Evolutionary conservation across 2,888 invertebrate genomes (phyloP).

Genomic region (Gari tellinella): DNA sequence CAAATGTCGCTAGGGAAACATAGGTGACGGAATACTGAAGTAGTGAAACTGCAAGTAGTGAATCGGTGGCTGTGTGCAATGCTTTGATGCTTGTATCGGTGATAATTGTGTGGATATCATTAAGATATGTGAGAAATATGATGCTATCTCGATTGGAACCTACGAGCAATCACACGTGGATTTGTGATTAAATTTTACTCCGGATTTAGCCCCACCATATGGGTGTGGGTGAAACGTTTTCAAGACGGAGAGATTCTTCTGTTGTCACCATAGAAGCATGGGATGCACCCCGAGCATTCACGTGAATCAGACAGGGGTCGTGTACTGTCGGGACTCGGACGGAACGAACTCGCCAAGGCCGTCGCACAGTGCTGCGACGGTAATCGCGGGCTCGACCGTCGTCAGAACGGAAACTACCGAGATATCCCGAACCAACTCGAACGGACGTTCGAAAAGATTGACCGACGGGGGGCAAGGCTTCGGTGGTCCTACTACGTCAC

Average conservation of each 20-base stretch:
- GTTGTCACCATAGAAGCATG: slow-evolving; percentile 67
- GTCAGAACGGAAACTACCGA: slow-evolving; percentile 56
- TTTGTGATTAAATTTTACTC: too few relatives aligned
- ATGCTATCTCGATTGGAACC: too few relatives aligned
- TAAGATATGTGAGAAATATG: too few relatives aligned
- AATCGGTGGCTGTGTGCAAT: too few relatives aligned
- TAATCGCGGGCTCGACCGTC: slow-evolving; percentile 55
- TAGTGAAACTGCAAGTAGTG: too few relatives aligned
- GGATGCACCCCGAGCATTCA: slow-evolving; percentile 83
- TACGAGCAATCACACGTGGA: too few relatives aligned
- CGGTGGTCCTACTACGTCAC: slow-evolving; percentile 4
- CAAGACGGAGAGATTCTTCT: slow-evolving; percentile 46
- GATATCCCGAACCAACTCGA: slow-evolving; percentile 36
- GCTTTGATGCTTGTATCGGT: too few relatives aligned
- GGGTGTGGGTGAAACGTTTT: background rate
- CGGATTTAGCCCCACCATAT: too few relatives aligned
- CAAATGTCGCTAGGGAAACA: too few relatives aligned
- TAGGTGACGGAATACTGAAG: too few relatives aligned
- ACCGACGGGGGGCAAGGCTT: slow-evolving; percentile 11
- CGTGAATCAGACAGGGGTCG: slow-evolving; percentile 80
- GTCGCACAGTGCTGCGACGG: slow-evolving; percentile 63
- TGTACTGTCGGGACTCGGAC: slow-evolving; percentile 80
- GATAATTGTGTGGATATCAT: too few relatives aligned
- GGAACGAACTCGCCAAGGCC: slow-evolving; percentile 76
- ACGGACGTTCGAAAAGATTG: slow-evolving; percentile 25